Percentiles rank a stretch among this genome's conserved stretches.
Conservation (phyloP, 1,140 invertebrate genomes). For the Drosophila kepulauana region DNA sequence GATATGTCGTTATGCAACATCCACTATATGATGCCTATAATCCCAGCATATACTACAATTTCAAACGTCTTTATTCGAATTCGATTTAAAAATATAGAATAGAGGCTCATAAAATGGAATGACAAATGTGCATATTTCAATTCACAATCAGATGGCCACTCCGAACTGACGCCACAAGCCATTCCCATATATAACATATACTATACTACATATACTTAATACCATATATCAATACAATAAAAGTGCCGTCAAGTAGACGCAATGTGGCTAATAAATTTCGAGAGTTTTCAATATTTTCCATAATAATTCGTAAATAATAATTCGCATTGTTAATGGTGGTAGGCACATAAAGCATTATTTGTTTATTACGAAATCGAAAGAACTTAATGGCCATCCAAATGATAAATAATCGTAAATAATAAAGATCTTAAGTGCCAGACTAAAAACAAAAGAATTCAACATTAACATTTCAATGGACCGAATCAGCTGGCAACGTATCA, state of each 20-base stretch:
- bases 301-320: constrained; percentile 73
- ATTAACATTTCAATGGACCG: constrained; percentile 33
- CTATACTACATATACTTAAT: constrained; percentile 5
- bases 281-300: constrained; percentile 48
- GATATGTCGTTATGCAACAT: constrained; percentile 88
- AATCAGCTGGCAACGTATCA: constrained; percentile 9
- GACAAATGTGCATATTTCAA: constrained; percentile 57
- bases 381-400: constrained; percentile 45
- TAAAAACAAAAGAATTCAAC: constrained; percentile 47
- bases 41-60: constrained; percentile 78
- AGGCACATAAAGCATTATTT: constrained; percentile 72
- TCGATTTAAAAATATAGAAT: constrained; percentile 12
- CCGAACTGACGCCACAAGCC: constrained; percentile 47
- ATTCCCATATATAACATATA: not conserved
- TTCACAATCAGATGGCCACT: constrained; percentile 38
- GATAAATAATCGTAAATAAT: constrained; percentile 78
- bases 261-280: constrained; percentile 61
- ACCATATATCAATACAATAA: constrained; percentile 47
- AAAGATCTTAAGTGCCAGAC: constrained; percentile 62
- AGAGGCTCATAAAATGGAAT: constrained; percentile 42
- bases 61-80: constrained; percentile 62
- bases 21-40: constrained; percentile 90
- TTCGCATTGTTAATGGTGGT: constrained; percentile 70
- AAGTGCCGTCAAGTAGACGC: constrained; percentile 47
- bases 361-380: constrained; percentile 62